phyloP scores from a whole-genome alignment of 2,797 vertebrate species.

The Ciconia nigra region DNA sequence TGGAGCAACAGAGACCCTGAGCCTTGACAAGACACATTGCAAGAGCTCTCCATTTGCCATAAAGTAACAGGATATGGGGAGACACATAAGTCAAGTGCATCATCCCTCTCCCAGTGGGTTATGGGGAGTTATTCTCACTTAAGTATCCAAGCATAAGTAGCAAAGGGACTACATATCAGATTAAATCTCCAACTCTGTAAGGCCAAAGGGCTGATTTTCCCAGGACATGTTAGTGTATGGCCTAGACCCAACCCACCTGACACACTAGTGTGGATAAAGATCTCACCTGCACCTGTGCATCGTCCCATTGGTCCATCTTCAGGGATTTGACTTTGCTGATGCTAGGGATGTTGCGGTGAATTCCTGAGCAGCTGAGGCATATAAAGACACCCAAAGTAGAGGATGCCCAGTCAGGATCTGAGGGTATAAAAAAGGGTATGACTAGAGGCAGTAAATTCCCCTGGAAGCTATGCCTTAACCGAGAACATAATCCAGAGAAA shows the following conservation, averaged over 20 bases:
- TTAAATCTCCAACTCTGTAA: background rate
- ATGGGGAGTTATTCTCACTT: background rate
- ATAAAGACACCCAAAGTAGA: conserved; percentile 72
- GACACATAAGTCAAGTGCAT: background rate
- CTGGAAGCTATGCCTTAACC: background rate
- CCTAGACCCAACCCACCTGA: background rate
- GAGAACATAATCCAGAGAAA: background rate
- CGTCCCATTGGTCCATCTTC: conserved; percentile 69
- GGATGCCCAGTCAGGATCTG: conserved; percentile 75
- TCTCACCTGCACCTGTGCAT: conserved; percentile 71
- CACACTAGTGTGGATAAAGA: background rate
- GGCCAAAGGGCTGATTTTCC: background rate
- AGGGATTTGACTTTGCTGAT: conserved; percentile 75
- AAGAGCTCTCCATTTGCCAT: background rate
- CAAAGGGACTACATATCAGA: background rate
- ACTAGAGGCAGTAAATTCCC: background rate
- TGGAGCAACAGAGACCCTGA: background rate
- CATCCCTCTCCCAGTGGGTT: background rate
- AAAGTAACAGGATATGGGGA: background rate
- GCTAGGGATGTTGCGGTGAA: conserved; percentile 69
- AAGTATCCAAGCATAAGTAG: background rate
- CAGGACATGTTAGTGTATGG: background rate
- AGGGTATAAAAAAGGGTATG: background rate
- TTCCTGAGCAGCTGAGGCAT: conserved; percentile 70
- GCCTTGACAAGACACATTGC: background rate